Base-by-base conservation (phyloP, 2,113 vertebrate species). In the Psettodes erumei region DNA sequence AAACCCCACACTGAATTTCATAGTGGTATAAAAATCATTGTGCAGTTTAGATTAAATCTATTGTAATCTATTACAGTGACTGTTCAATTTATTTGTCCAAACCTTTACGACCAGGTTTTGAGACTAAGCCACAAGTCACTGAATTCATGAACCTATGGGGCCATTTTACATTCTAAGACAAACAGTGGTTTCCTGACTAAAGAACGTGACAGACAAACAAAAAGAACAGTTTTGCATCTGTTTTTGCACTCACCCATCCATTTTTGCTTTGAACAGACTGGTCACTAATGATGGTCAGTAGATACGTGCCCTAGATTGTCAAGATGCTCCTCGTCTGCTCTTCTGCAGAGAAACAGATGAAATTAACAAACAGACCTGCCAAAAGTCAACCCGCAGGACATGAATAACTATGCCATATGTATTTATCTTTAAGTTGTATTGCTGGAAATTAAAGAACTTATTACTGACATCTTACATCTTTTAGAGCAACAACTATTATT, bases 231-330 rank as follows among this genome's bases (percentile, higher is more conserved):
- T n/a, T 13, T 32, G 53, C 11, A 27, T 21, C 21, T 38, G 3
- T 25, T 5, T 27, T 37, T 54, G 55, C 55, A 83, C 87, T 83
- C 72, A 89, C 88, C 54, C 18, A 5, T 85, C 79, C 88, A 91
- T 91, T 63, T n/a, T 64, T 86, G 50, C 28, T 35, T 2, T n/a
- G 5, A 65, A 8, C 18, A 11, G 28, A 10, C 3, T 18, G 51
- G 47, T 40, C 47, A 51, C 21, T 38, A n/a, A 64, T 61, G 63
- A 53, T 66, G 43, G 8, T 45, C 12, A 43, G 58, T 56, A 43
- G 58, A 3, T 61, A 15, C 32, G 30, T 60, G 42, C 47, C 0
- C 38, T 5, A 40, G 60, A 50, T 43, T 66, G n/a, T 74, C 18
- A 55, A 45, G 50, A 72, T 32, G 53, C 9, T 62, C 27, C 7